Conservation (phyloP, 2,113 vertebrate species). For the Vidua chalybeata region DNA sequence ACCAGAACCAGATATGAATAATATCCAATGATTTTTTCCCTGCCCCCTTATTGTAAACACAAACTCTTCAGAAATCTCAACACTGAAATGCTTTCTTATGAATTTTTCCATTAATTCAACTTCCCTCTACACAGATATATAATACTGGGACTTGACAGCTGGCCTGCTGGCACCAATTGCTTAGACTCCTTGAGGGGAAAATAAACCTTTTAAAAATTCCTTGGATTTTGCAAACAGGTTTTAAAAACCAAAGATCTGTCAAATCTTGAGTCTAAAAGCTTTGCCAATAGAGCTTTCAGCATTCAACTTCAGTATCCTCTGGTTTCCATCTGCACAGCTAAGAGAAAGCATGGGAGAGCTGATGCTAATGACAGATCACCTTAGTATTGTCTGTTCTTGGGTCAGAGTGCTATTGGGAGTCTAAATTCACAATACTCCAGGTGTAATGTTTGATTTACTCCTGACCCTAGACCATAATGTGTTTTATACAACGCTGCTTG, state of each 20-base stretch:
- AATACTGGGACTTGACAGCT: conserved; percentile 28
- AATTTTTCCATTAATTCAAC: conserved; percentile 1
- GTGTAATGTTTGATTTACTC: background rate
- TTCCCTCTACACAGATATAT: background rate
- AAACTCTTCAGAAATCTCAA: conserved; percentile 2
- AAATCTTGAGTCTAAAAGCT: background rate
- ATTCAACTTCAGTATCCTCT: background rate
- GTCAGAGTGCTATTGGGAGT: background rate
- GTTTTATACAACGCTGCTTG: background rate
- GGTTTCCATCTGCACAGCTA: background rate
- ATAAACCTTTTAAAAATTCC: conserved; percentile 35
- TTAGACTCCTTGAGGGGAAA: conserved; percentile 38
- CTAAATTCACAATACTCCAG: background rate
- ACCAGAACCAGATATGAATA: background rate
- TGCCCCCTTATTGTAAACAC: background rate
- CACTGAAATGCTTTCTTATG: background rate
- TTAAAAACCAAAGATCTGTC: conserved; percentile 52
- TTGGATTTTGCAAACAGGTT: conserved; percentile 36
- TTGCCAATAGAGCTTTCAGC: conserved; percentile 4
- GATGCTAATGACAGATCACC: background rate
- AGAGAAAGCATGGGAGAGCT: background rate
- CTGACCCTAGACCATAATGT: background rate
- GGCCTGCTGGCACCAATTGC: conserved; percentile 26
- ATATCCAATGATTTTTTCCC: background rate
- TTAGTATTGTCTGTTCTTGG: background rate